Evolutionary conservation across 1,140 invertebrate species (phyloP).

Genomic region (Drosophila orosa): DNA sequence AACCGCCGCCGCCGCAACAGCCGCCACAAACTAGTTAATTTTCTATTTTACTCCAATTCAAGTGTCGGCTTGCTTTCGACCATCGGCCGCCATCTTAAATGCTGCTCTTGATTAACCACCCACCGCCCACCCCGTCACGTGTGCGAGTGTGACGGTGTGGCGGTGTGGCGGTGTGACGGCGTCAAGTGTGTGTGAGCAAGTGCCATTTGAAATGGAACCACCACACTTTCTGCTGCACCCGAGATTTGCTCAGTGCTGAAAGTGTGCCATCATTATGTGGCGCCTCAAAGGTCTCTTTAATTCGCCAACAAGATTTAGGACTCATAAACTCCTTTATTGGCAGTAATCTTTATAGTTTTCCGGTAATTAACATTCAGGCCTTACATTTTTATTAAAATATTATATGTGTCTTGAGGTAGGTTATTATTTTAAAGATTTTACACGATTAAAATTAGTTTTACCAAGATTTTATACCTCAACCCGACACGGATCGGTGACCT

Average conservation of each 20-base stretch:
- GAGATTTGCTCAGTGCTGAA: slow-evolving; percentile 34
- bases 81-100: slow-evolving; percentile 58
- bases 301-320: not conserved
- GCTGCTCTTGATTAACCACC: slow-evolving; percentile 38
- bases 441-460: too few relatives aligned
- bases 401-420: not conserved
- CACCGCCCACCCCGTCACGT: slow-evolving; percentile 25
- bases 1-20: not conserved
- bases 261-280: slow-evolving; percentile 52
- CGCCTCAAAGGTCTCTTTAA: slow-evolving; percentile 20
- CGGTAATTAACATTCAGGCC: too few relatives aligned
- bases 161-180: not conserved
- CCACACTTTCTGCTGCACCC: slow-evolving; percentile 53
- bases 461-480: too few relatives aligned
- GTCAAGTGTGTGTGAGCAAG: slow-evolving; percentile 18
- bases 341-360: not conserved
- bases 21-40: slow-evolving; percentile 79
- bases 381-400: not conserved
- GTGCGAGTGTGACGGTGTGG: not conserved
- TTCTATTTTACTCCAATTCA: slow-evolving; percentile 84
- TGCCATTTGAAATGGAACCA: slow-evolving; percentile 67
- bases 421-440: not conserved
- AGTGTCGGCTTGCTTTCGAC: slow-evolving; percentile 66
- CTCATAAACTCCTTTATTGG: slow-evolving; percentile 8
- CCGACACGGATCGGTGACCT: too few relatives aligned